These are phyloP conservation scores for Gasterosteus aculeatus DNA, from an alignment of 2,113 vertebrate genomes.

Conservation along the genomic window DNA sequence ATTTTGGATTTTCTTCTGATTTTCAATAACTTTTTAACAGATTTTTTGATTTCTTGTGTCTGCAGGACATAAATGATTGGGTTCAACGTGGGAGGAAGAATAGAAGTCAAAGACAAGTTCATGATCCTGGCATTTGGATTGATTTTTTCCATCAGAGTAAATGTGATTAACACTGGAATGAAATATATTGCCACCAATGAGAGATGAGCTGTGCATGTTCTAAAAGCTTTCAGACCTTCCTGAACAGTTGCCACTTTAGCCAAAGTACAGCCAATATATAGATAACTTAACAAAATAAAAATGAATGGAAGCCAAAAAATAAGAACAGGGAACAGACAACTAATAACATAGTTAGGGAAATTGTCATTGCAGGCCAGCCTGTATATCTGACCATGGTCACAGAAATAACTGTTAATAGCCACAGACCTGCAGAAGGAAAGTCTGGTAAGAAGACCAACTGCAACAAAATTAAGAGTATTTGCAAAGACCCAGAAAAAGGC, in stretches of 20 bases:
- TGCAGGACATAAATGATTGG: conserved; percentile 74
- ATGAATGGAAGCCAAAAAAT: conserved; percentile 64
- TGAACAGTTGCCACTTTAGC: conserved; percentile 53
- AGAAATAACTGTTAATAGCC: conserved; percentile 75
- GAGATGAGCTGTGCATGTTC: conserved; percentile 54
- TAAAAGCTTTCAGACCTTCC: conserved; percentile 17
- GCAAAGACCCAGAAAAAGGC: conserved; percentile 56
- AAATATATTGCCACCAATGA: conserved; percentile 63
- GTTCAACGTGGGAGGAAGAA: conserved; percentile 70
- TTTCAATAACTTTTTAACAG: background rate
- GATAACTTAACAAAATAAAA: conserved; percentile 66
- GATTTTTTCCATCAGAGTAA: conserved; percentile 47
- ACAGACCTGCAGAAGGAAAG: conserved; percentile 75
- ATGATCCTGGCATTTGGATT: conserved; percentile 70
- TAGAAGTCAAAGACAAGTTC: conserved; percentile 68
- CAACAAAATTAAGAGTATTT: background rate
- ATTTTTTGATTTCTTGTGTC: conserved; percentile 62
- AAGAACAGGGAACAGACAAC: conserved; percentile 31
- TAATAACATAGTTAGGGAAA: conserved; percentile 40
- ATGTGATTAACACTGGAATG: conserved; percentile 53
- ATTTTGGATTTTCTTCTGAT: background rate
- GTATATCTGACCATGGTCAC: conserved; percentile 71
- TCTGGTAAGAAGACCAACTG: conserved; percentile 53
- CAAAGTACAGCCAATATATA: conserved; percentile 49
- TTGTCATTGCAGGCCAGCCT: conserved; percentile 72